Evolutionary conservation across 1,140 invertebrate species (phyloP).

Genomic region (Drosophila parvula): DNA sequence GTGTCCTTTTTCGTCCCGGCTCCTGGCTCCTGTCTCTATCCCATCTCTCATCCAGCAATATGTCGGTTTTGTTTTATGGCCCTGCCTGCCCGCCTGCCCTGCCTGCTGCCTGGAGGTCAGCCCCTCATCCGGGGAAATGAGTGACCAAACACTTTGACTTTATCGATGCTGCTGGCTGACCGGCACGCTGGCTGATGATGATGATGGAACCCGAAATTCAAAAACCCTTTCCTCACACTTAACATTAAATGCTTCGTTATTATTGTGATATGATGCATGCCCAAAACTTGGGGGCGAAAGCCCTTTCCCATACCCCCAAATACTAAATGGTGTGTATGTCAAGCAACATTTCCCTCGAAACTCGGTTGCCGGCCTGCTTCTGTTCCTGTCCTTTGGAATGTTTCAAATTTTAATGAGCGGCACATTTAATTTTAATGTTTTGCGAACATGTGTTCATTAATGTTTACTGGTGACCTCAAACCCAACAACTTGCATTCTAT

Average conservation of each 20-base stretch:
- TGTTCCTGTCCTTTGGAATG: conserved; percentile 45
- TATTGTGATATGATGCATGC: conserved; percentile 73
- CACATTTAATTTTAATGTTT: conserved; percentile 80
- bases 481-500: conserved; percentile 11
- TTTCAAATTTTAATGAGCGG: conserved; percentile 77
- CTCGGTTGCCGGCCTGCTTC: conserved; percentile 20
- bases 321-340: conserved; percentile 42
- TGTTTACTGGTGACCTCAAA: conserved; percentile 44
- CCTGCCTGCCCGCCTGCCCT: conserved; percentile 22
- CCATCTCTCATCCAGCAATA: conserved; percentile 33
- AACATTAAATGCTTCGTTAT: conserved; percentile 81
- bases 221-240: conserved; percentile 70
- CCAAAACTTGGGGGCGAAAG: conserved; percentile 22
- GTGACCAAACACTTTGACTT: conserved; percentile 75
- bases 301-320: conserved; percentile 7
- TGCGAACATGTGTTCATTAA: conserved; percentile 79
- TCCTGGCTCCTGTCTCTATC: background rate
- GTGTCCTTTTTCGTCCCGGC: conserved; percentile 24
- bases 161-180: conserved; percentile 40
- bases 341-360: conserved; percentile 62
- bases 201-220: conserved; percentile 25
- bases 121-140: conserved; percentile 34
- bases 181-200: conserved; percentile 30
- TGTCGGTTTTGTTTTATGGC: conserved; percentile 61
- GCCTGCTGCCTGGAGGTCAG: conserved; percentile 38